Evolutionary conservation across 2,888 invertebrate species (phyloP).

Genomic region (Spodoptera exigua): DNA sequence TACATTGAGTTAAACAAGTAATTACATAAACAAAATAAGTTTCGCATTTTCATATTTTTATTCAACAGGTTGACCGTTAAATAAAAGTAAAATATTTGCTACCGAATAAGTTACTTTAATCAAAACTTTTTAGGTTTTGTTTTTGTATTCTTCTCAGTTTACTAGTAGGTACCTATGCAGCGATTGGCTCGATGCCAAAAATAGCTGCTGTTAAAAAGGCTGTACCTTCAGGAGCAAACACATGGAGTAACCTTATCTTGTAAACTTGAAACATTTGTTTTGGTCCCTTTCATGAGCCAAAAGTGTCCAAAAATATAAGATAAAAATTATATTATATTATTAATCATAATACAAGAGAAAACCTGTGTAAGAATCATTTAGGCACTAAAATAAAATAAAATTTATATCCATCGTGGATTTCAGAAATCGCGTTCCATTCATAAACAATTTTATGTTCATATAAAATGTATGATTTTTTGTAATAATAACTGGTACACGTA

Average conservation of each 20-base stretch:
- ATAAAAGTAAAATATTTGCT: slow-evolving; percentile 2
- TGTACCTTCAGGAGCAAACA: slow-evolving; percentile 15
- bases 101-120: slow-evolving; percentile 11
- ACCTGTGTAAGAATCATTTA: not conserved
- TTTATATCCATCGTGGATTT: not conserved
- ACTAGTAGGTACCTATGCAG: slow-evolving; percentile 15
- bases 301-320: too few relatives aligned
- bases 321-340: not conserved
- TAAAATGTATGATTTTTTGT: slow-evolving; percentile 42
- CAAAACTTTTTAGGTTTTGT: slow-evolving; percentile 27
- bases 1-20: too few relatives aligned
- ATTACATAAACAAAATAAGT: too few relatives aligned
- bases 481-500: slow-evolving; percentile 45
- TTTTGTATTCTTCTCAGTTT: slow-evolving; percentile 18
- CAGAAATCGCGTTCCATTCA: slow-evolving; percentile 7
- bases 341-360: not conserved
- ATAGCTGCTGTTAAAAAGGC: slow-evolving; percentile 27
- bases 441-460: slow-evolving; percentile 13
- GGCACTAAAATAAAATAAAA: slow-evolving; percentile 1
- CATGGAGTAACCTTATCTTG: slow-evolving; percentile 12
- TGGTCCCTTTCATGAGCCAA: not conserved
- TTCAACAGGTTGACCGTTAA: slow-evolving; percentile 14
- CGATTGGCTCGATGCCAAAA: slow-evolving; percentile 30
- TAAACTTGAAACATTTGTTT: not conserved
- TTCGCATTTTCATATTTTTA: slow-evolving; percentile 16